Evolutionary conservation across 2,888 invertebrate species (phyloP), one percentile per base, ranked within the genome.

Genomic region (Pristionchus japonicus): DNA sequence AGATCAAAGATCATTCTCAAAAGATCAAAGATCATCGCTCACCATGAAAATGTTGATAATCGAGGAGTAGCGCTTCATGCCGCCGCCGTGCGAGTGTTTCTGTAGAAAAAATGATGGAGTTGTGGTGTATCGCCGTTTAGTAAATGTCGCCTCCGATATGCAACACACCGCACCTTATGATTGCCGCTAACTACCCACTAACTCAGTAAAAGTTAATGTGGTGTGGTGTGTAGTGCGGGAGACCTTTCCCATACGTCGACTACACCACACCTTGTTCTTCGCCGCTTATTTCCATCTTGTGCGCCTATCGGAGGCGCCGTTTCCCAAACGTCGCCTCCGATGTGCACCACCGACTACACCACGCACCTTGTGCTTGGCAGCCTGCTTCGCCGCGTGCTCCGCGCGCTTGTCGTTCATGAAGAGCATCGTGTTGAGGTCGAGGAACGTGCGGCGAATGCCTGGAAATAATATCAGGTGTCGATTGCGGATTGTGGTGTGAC

Each of bases 351-450:
- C 64, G 27, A 6, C 64, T n/a, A 34, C 64, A 31, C 27, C 64
- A 64, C 57, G 17, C 70, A 77, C 77, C 34, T 77, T 77, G 13
- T 47, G 23, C 27, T n/a, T 6, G 3, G 77, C 43, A 9, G 77
- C 43, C n/a, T 0, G 27, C 23, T 40, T 77, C 6, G 77, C 77
- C 77, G n/a, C 27, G 11, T 43, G 23, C 43, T 40, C 77, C 77
- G 27, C n/a, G n/a, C 27, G 23, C 77, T 77, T 77, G 77, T 77
- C 77, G 9, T 7, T n/a, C 77, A 83, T 83, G 52, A 83, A 83
- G 34, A 83, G 82, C 82, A 83, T 83, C 34, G 82, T 83, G 82
- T 83, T 83, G 20, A 83, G 49, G 52, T 83, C 82, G 82, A 83
- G 52, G 52, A 83, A 83, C 15, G 27, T 34, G 52, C 82, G 82